Conservation (phyloP, 2,888 invertebrate species). For the Belgica antarctica region DNA sequence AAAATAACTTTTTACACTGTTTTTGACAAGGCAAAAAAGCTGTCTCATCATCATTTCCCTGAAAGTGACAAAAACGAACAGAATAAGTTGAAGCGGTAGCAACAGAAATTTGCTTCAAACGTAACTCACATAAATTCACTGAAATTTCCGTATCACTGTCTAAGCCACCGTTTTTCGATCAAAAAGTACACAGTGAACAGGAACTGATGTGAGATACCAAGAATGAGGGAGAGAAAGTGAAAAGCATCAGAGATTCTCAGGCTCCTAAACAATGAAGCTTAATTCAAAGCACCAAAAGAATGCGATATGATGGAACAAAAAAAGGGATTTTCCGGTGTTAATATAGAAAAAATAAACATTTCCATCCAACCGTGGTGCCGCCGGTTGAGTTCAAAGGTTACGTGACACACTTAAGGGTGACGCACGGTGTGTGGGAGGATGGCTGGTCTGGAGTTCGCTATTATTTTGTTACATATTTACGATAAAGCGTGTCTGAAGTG, state of each 20-base stretch:
- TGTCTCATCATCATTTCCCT: conserved; percentile 10
- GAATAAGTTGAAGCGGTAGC: neutral
- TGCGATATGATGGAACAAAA: neutral
- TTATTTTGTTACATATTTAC: no score
- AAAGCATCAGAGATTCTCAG: no score
- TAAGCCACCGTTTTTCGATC: no score
- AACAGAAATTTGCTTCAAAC: no score
- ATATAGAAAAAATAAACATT: conserved; percentile 6
- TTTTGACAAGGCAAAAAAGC: neutral
- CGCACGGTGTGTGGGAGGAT: no score
- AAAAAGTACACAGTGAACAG: neutral
- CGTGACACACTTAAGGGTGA: no score
- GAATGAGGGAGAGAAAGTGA: no score
- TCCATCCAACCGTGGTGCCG: neutral
- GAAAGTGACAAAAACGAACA: neutral
- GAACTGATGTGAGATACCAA: conserved; percentile 7
- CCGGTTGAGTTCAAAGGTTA: no score
- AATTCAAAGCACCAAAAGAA: neutral
- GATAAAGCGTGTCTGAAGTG: no score
- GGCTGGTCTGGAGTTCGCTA: no score
- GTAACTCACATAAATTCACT: no score
- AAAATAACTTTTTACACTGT: conserved; percentile 2
- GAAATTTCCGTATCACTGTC: conserved; percentile 13
- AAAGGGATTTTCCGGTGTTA: neutral
- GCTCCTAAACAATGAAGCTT: conserved; percentile 2